Base-by-base conservation (phyloP, 2,113 vertebrate species). In the Phaethornis superciliosus region DNA sequence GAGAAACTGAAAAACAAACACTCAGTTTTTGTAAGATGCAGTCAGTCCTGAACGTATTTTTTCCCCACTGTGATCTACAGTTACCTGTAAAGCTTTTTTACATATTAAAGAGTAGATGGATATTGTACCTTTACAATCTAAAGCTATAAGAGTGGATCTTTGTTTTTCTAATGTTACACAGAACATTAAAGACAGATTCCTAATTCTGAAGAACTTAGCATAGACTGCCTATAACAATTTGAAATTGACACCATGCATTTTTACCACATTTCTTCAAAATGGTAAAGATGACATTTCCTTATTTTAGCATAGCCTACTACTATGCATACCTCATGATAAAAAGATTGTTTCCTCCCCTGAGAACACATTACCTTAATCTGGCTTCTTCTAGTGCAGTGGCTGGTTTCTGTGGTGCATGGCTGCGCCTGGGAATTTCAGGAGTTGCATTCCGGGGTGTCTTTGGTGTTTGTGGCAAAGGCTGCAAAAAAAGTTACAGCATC, bases 401-500 rank as follows among this genome's bases (percentile, higher is more conserved):
- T 2, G 99, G 99, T 35, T 98, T 98, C 74, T 96, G 97, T 24
- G 98, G 96, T 5, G 97, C 98, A 9, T 97, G 95, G 12, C 63
- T 96, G 63, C 99, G 98, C 91, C 81, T 98, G 65, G 98, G 99
- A 94, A 99, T 99, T 96, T 96, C 98, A 54, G 99, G 99, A 35
- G 97, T 99, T 67, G 98, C 98, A 10, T 96, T 84, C 7, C 58
- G 95, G 40, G 98, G 98, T 2, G 97, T 98, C 55, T 95, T 97
- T 5, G 98, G 98, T 7, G 98, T 98, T 79, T 88, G 59, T 30
- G 97, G 90, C 12, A 89, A 64, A 49, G 88, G 46, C 99, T 98
- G 72, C 28, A 87, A 46, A 87, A 62, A 74, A 71, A 90, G 15
- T 47, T 12, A 90, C 22, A 64, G 11, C 16, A 26, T 84, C 30